Evolutionary conservation across 2,113 vertebrate species (phyloP), one percentile per base, ranked within the genome.

Genomic region (Pygathrix nemaeus): DNA sequence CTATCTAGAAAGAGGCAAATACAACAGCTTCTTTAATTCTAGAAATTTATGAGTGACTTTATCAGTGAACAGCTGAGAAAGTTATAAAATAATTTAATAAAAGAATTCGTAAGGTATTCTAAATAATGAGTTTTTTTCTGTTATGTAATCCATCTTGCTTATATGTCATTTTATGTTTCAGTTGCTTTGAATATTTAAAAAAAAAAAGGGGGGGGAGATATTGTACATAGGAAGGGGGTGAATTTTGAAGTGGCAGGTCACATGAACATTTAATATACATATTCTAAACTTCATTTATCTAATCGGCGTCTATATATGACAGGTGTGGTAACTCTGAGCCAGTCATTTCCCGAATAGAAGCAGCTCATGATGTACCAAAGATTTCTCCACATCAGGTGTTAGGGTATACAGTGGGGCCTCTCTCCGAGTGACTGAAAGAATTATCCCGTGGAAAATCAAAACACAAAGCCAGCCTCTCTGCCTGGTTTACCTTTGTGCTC

Each of bases 1-100:
- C 50, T 93, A 66, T 98, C 97, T 95, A 98, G 98, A 98, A 92
- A 97, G 97, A 93, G 82, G 97, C 92, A 97, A 96, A 90, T 93
- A 98, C 93, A 96, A 96, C 97, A 98, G 95, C 93, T 96, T 98
- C 96, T 98, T 98, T 98, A 99, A 98, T 98, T 99, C 97, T 78
- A 98, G 94, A 97, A 97, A 97, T 98, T 98, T 98, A 88, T 38
- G 50, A 97, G 93, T 88, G 97, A 80, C 87, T 99, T 99, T 99
- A 99, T 99, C 98, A 98, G 79, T 96, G 79, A 98, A 95, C 82
- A 98, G 98, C 80, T 98, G 98, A 98, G 98, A 97, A 98, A 98
- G 88, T 96, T 98, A 96, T 91, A 98, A 98, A 98, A 98, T 96
- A 98, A 97, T 97, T 98, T 91, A 98, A 3, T 94, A 92, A 96